Evolutionary conservation across 64 coral and sea anemone species (phyloP).

Genomic region (Actinia tenebrosa): DNA sequence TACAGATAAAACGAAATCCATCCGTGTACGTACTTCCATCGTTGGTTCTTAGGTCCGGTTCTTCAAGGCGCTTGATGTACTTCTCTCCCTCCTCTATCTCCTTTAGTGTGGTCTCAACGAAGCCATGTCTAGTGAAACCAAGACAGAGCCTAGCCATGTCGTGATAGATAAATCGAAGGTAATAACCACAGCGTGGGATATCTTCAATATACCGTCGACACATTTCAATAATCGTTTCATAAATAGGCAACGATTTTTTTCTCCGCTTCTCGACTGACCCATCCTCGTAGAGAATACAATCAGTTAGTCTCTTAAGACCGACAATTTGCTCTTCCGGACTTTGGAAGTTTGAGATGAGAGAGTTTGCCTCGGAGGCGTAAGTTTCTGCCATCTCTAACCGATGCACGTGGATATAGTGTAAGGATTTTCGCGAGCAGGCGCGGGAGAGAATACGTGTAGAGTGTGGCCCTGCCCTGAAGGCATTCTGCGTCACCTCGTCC

Average conservation of each 20-base stretch:
- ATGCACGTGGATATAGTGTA: not conserved
- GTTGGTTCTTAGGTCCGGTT: not conserved
- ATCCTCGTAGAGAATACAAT: slow-evolving; percentile 8
- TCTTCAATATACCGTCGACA: not conserved
- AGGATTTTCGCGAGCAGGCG: not conserved
- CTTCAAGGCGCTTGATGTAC: slow-evolving; percentile 15
- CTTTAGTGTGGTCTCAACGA: not conserved
- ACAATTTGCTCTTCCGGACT: not conserved
- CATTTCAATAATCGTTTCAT: slow-evolving; percentile 17
- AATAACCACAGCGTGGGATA: slow-evolving; percentile 6
- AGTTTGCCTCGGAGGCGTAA: not conserved
- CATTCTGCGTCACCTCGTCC: not conserved
- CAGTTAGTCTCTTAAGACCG: not conserved
- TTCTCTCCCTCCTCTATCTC: slow-evolving; percentile 2
- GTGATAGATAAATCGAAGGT: slow-evolving; percentile 8
- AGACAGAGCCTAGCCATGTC: slow-evolving; percentile 16
- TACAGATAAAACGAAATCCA: slow-evolving; percentile 23
- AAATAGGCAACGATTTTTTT: not conserved
- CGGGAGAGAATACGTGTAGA: not conserved
- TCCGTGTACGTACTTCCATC: not conserved
- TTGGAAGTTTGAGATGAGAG: not conserved
- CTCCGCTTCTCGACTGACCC: not conserved
- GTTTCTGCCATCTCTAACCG: not conserved
- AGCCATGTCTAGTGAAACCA: slow-evolving; percentile 18
- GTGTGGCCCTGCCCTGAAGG: not conserved